phyloP scores from a whole-genome alignment of 2,113 vertebrate genomes.

The Eira barbara region DNA sequence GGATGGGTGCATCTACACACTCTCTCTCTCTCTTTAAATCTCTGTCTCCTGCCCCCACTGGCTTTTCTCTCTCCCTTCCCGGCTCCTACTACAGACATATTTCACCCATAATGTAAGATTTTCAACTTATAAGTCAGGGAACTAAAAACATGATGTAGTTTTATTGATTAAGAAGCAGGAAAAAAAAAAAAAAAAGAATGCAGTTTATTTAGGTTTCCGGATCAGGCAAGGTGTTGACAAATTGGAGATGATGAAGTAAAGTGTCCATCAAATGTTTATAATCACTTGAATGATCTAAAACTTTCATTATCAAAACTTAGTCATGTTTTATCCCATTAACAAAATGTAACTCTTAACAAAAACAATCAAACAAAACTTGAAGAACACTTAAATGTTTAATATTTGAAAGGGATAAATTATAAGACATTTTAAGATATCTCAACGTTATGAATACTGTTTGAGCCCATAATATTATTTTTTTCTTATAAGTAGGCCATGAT shows the following conservation, averaged over 20 bases:
- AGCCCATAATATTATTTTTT: neutral
- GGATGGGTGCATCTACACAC: accelerated
- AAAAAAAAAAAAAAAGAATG: neutral
- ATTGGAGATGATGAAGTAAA: neutral
- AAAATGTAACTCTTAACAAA: neutral
- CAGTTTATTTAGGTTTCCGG: neutral
- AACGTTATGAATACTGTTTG: neutral
- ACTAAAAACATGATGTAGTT: neutral
- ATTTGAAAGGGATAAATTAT: neutral
- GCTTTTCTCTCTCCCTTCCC: accelerated
- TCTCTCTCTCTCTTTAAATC: neutral
- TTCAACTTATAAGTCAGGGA: neutral
- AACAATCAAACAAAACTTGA: neutral
- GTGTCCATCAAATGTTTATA: neutral
- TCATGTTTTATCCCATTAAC: neutral
- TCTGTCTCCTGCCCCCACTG: accelerated
- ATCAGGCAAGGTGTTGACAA: neutral
- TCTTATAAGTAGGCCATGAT: neutral
- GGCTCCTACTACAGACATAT: accelerated
- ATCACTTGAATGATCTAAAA: neutral
- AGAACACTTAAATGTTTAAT: neutral
- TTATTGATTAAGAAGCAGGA: neutral
- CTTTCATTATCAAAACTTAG: neutral
- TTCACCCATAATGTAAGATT: neutral
- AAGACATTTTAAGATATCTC: neutral